Percentiles rank a stretch among this genome's conserved stretches.
phyloP scores from a whole-genome alignment of 2,888 invertebrate species.

The Dastarcus helophoroides region DNA sequence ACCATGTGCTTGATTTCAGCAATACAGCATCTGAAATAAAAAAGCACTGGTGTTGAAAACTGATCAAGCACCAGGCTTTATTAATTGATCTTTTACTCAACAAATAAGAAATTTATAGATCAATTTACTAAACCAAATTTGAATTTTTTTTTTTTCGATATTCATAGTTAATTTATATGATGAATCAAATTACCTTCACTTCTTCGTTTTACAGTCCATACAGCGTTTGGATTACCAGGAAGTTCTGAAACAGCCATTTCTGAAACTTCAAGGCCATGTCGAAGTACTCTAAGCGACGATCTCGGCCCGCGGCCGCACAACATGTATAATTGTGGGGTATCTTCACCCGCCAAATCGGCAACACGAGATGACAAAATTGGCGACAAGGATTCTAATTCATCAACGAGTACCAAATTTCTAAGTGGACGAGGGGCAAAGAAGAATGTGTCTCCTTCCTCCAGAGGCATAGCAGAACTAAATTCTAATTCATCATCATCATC shows the following conservation, averaged over 20 bases:
- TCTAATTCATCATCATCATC: slow-evolving; percentile 99
- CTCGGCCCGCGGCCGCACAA: slow-evolving; percentile 93
- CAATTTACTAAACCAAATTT: too few species aligned
- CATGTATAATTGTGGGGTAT: slow-evolving; percentile 95
- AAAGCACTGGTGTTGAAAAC: slow-evolving; percentile 83
- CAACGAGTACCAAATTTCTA: slow-evolving; percentile 90
- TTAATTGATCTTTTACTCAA: too few species aligned
- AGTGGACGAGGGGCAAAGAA: slow-evolving; percentile 93
- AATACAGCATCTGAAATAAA: slow-evolving; percentile 24
- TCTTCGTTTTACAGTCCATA: slow-evolving; percentile 96
- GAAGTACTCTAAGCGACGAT: slow-evolving; percentile 81
- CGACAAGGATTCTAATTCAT: slow-evolving; percentile 91
- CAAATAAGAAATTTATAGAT: too few species aligned
- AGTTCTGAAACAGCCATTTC: slow-evolving; percentile 99
- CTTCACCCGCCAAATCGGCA: slow-evolving; percentile 94
- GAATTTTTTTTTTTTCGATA: too few species aligned
- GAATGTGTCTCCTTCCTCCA: slow-evolving; percentile 98
- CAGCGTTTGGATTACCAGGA: slow-evolving; percentile 99
- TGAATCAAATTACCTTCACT: slow-evolving; percentile 74
- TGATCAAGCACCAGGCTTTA: slow-evolving; percentile 49
- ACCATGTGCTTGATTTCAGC: neutral
- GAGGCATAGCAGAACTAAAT: slow-evolving; percentile 95
- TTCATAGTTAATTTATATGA: too few species aligned
- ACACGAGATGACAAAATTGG: slow-evolving; percentile 75
- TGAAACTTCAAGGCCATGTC: slow-evolving; percentile 96